Evolutionary conservation across 2,113 vertebrate genomes (phyloP).

Genomic region (Phylloscopus whistleri): DNA sequence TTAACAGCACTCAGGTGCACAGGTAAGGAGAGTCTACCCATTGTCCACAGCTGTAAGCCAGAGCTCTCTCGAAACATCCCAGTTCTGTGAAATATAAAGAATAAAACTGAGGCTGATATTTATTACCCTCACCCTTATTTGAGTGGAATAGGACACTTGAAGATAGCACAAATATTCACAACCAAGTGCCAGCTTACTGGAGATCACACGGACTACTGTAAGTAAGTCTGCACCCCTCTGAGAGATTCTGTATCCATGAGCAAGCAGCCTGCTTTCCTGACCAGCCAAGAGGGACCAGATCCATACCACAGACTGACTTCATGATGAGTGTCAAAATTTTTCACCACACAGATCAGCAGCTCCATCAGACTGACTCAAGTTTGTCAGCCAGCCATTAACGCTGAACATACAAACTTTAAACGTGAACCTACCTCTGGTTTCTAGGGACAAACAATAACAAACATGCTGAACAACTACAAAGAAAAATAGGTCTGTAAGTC

Average conservation of each 20-base stretch:
- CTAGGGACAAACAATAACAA: not conserved
- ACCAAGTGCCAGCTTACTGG: not conserved
- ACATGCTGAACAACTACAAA: not conserved
- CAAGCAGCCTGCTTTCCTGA: not conserved
- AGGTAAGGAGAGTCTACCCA: not conserved
- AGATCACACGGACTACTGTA: not conserved
- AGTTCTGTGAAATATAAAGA: not conserved
- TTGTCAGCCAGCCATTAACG: not conserved
- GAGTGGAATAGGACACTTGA: not conserved
- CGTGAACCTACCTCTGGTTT: not conserved
- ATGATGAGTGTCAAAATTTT: fast-evolving
- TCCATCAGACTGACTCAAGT: not conserved
- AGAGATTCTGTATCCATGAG: not conserved
- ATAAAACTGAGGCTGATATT: not conserved
- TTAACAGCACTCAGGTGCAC: not conserved
- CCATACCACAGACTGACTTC: not conserved
- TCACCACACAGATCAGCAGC: not conserved
- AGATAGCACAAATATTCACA: not conserved
- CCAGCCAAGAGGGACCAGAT: not conserved
- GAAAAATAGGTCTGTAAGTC: not conserved
- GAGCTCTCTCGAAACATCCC: not conserved
- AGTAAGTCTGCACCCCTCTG: not conserved
- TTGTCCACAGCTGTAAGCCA: not conserved
- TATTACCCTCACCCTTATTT: not conserved
- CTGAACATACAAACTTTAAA: not conserved